phyloP scores from a whole-genome alignment of 2,797 vertebrate species.

The Characodon lateralis region DNA sequence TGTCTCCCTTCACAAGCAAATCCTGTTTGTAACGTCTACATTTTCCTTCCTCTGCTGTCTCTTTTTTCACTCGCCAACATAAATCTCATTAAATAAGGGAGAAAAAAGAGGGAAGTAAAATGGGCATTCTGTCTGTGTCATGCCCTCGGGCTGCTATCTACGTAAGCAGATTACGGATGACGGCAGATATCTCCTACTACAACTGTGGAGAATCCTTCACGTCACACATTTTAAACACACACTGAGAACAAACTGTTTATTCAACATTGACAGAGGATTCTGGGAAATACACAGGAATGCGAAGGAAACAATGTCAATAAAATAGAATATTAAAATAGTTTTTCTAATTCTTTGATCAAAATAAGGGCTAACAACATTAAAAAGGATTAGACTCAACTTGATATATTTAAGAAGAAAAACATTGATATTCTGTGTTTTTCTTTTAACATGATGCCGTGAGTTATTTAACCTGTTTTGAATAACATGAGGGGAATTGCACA shows the following conservation, averaged over 20 bases:
- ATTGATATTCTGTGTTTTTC: background rate
- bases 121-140: slow-evolving; percentile 19
- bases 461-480: slow-evolving; percentile 26
- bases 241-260: slow-evolving; percentile 19
- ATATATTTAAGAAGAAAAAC: background rate
- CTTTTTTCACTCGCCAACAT: background rate
- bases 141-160: slow-evolving; percentile 2
- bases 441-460: background rate
- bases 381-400: background rate
- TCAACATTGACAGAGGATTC: slow-evolving; percentile 23
- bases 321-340: background rate
- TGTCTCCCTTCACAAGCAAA: background rate
- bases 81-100: background rate
- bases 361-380: background rate
- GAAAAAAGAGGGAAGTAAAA: slow-evolving; percentile 8
- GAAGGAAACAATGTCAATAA: slow-evolving; percentile 4
- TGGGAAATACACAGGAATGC: slow-evolving; percentile 28
- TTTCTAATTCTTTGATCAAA: background rate
- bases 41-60: background rate
- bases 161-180: slow-evolving; percentile 45
- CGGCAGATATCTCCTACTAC: slow-evolving; percentile 24
- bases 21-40: background rate
- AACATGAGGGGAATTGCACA: slow-evolving; percentile 1
- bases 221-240: slow-evolving; percentile 9
- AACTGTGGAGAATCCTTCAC: slow-evolving; percentile 22